phyloP scores from a whole-genome alignment of 2,797 vertebrate species.

The Heteromormyrus szaboi region DNA sequence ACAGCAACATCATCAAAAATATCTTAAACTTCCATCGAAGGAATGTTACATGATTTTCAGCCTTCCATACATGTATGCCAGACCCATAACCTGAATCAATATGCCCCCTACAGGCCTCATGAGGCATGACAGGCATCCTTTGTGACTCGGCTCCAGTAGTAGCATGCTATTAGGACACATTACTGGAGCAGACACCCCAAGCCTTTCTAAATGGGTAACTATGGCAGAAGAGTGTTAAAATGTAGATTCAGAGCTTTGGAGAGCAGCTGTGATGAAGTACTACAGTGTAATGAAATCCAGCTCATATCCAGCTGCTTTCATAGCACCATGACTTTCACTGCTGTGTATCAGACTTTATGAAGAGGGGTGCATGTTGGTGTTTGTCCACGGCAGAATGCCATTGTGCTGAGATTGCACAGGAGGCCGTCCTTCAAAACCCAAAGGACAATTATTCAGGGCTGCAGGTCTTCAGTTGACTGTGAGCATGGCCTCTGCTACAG shows the following conservation, averaged over 20 bases:
- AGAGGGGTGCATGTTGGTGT: background rate
- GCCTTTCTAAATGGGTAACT: background rate
- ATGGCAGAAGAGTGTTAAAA: background rate
- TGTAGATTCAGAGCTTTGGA: background rate
- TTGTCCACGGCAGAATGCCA: background rate
- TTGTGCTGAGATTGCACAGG: conserved; percentile 4
- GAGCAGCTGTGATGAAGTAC: background rate
- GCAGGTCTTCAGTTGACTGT: background rate
- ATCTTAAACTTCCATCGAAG: background rate
- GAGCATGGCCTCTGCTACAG: background rate
- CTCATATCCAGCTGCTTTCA: background rate
- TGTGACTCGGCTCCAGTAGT: background rate
- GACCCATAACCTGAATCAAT: background rate
- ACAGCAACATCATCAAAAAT: background rate
- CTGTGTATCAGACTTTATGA: background rate
- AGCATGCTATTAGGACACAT: background rate
- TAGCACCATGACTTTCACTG: background rate
- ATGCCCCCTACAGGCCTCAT: background rate
- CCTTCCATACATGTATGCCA: background rate
- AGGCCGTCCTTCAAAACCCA: background rate
- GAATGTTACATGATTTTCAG: background rate
- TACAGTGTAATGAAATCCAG: background rate
- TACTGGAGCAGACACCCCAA: background rate
- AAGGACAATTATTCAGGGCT: background rate
- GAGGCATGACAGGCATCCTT: background rate